phyloP scores from a whole-genome alignment of 2,888 invertebrate species.

The Cheilosia scutellata region DNA sequence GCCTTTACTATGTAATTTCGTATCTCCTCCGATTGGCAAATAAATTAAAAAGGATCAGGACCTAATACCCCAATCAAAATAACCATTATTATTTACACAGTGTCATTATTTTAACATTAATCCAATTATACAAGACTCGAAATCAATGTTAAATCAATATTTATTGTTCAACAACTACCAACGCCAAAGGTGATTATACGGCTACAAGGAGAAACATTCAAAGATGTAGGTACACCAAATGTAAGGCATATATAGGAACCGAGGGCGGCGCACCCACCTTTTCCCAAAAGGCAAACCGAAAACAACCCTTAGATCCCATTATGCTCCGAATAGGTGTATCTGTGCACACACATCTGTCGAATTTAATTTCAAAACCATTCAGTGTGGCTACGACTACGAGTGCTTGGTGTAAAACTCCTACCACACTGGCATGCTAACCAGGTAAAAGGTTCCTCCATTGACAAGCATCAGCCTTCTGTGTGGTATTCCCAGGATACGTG shows the following conservation, averaged over 20 bases:
- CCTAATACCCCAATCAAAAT: slow-evolving; percentile 20
- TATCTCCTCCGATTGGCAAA: background rate
- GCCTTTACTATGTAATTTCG: too few relatives aligned
- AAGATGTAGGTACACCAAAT: background rate
- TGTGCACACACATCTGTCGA: slow-evolving; percentile 1
- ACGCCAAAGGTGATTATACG: slow-evolving; percentile 3
- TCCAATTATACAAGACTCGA: slow-evolving; percentile 38
- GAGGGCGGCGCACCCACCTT: background rate
- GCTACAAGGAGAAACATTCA: background rate
- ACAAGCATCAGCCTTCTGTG: slow-evolving; percentile 10
- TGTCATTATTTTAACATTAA: slow-evolving; percentile 34
- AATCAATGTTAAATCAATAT: slow-evolving; percentile 55
- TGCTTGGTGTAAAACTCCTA: background rate
- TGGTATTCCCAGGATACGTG: slow-evolving; percentile 33
- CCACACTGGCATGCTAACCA: slow-evolving; percentile 19
- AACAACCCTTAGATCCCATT: background rate
- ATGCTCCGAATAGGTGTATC: background rate
- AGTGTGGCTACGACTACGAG: background rate
- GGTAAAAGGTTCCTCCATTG: background rate
- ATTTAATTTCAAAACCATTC: slow-evolving; percentile 24
- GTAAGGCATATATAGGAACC: background rate
- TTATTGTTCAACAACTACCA: slow-evolving; percentile 15
- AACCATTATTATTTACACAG: slow-evolving; percentile 16
- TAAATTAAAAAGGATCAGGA: background rate
- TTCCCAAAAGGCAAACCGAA: background rate